Evolutionary conservation across 2,888 invertebrate genomes (phyloP).

Genomic region (Mesochorus sp.): DNA sequence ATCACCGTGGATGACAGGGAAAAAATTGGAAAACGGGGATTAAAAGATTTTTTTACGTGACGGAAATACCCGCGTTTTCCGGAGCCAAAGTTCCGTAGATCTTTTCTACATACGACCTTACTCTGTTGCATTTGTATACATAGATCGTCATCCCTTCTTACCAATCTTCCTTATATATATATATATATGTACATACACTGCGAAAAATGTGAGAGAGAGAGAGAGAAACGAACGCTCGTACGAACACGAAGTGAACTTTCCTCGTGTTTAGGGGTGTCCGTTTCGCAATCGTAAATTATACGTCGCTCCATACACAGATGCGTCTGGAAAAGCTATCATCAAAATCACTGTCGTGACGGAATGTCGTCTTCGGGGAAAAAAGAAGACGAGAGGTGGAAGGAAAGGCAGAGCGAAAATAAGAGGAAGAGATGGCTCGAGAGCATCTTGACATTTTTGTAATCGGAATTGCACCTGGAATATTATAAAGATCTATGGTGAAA

Average conservation of each 20-base stretch:
- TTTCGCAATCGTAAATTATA: conserved; percentile 32
- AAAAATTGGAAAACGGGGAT: conserved; percentile 72
- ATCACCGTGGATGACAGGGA: conserved; percentile 67
- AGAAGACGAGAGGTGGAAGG: not conserved
- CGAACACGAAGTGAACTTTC: conserved; percentile 26
- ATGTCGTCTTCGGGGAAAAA: conserved; percentile 21
- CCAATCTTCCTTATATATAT: not conserved
- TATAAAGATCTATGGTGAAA: not conserved
- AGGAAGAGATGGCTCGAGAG: no score
- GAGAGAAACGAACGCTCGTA: conserved; percentile 17
- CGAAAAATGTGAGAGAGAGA: not conserved
- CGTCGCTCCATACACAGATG: conserved; percentile 37
- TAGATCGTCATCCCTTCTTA: not conserved
- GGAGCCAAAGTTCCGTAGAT: conserved; percentile 13
- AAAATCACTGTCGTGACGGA: conserved; percentile 46
- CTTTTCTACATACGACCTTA: conserved; percentile 16
- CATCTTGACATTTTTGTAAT: conserved; percentile 24
- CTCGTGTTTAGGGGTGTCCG: conserved; percentile 21
- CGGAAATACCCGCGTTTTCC: conserved; percentile 44
- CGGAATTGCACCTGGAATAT: conserved; percentile 51
- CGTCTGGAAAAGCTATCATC: conserved; percentile 24
- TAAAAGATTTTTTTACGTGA: conserved; percentile 68
- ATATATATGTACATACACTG: not conserved
- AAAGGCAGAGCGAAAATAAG: conserved; percentile 12
- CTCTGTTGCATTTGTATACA: not conserved